phyloP scores from a whole-genome alignment of 1,140 invertebrate genomes.

The Drosophila navojoa region DNA sequence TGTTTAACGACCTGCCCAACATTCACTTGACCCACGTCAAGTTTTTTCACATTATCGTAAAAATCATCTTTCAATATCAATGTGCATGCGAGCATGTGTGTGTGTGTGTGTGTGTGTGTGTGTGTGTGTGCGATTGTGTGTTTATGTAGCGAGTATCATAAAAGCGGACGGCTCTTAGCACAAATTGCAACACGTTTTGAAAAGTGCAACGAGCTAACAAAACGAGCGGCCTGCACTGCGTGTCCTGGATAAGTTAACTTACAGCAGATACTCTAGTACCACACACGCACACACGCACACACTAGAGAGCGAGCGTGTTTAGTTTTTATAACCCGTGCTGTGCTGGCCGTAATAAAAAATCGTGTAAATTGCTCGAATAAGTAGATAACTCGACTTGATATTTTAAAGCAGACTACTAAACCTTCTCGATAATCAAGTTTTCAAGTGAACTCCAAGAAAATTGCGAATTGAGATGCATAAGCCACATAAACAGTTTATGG shows the following conservation, averaged over 20 bases:
- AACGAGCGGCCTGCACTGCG: conserved; percentile 41
- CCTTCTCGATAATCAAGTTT: neutral
- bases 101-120: neutral
- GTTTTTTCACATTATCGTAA: conserved; percentile 73
- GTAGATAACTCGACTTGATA: conserved; percentile 29
- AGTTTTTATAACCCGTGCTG: conserved; percentile 31
- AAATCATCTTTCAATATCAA: conserved; percentile 70
- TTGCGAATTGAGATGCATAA: neutral
- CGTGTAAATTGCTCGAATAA: conserved; percentile 29
- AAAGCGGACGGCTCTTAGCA: conserved; percentile 61
- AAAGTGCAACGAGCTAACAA: conserved; percentile 59
- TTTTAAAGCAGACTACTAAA: neutral
- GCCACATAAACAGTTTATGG: too few species aligned
- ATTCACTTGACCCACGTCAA: conserved; percentile 62
- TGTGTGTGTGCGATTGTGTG: neutral
- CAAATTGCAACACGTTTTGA: conserved; percentile 69
- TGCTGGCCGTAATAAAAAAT: conserved; percentile 43
- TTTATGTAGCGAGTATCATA: conserved; percentile 21
- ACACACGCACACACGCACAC: neutral
- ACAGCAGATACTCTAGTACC: conserved; percentile 23
- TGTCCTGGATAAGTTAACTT: conserved; percentile 41
- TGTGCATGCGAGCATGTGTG: too few species aligned
- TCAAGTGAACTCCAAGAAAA: neutral
- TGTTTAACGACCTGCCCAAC: conserved; percentile 35
- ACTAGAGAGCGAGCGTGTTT: conserved; percentile 7